phyloP scores from a whole-genome alignment of 2,797 vertebrate genomes.

The Toxotes lorentzi region DNA sequence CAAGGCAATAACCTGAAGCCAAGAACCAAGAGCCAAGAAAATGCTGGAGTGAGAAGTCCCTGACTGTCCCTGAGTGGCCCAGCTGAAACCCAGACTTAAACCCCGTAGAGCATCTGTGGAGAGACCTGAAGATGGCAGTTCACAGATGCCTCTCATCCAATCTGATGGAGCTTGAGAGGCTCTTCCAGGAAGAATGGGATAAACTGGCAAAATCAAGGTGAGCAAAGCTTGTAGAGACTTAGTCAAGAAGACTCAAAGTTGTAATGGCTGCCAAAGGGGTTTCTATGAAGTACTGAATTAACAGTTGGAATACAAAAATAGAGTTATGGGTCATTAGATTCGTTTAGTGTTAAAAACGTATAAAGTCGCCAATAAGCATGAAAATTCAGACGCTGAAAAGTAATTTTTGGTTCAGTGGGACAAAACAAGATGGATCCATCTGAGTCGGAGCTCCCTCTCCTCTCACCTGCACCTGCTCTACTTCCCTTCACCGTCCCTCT shows the following conservation, averaged over 20 bases:
- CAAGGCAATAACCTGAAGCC: too few relatives aligned
- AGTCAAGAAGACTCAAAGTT: background rate
- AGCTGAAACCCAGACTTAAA: background rate
- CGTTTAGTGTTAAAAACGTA: background rate
- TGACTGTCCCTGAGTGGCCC: background rate
- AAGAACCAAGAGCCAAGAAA: too few relatives aligned
- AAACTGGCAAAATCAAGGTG: background rate
- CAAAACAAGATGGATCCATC: conserved; percentile 39
- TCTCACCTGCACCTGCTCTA: conserved; percentile 11
- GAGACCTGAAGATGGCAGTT: conserved; percentile 3
- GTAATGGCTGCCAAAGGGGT: background rate
- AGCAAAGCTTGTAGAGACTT: background rate
- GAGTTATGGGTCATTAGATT: background rate
- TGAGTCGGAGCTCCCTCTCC: conserved; percentile 29
- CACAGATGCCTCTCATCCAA: background rate
- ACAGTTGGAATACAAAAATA: background rate
- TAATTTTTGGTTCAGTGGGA: conserved; percentile 18
- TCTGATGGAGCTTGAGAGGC: background rate
- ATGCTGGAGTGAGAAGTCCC: too few relatives aligned
- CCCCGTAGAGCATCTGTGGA: background rate
- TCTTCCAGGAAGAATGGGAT: background rate
- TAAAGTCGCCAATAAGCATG: background rate
- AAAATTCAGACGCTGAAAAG: conserved; percentile 25
- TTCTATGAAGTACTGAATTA: background rate
- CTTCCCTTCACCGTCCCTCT: conserved; percentile 16